Base-by-base conservation (phyloP, 2,888 invertebrate species). In the Pachycephus smyrnensis region DNA sequence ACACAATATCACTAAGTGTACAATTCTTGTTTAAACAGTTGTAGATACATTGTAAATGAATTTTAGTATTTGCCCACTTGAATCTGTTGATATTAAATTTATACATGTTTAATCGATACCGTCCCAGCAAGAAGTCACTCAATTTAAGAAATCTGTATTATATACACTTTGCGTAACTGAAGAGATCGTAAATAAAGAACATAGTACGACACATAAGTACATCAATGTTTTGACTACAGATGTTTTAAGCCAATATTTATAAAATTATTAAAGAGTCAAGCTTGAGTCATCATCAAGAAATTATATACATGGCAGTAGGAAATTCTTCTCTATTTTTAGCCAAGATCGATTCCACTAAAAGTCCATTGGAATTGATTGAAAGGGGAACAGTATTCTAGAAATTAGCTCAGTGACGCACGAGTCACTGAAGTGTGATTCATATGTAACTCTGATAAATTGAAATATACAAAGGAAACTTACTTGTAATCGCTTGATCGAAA, bases 401-500 rank as follows among this genome's bases (percentile, higher is more conserved):
- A 23, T 55, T 23, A 40, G 15, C 40, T 40, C 6, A 23, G 9
- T 3, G 55, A 23, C 9, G 55, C 55, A 55, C 2, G 55, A 55
- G 55, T 55, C 1, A 23, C 40, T 55, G 40, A 55, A 55, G 4
- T 88, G 83, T 77, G 91, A 89, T 12, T 93, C 93, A 69, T 93
- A 93, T 78, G 93, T 88, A 73, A 89, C 80, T 75, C 93, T 86
- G 83, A 93, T 93, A 78, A 93, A 80, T 85, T 86, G 73, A 35
- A 76, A 81, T 9, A 78, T 12, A 55, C 35, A 68, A 30, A 40
- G 15, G 33, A 33, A 68, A 81, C 79, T 88, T 88, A 94, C 94
- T 93, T 95, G 93, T 74, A 96, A 91, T 81, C 95, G 92, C 84
- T 92, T 92, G 6, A 95, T 91, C 0, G 95, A 94, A 1, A 95